These are phyloP conservation scores for Holothuria glaberrima DNA, from an alignment of 35 echinoderm and acorn worm genomes.

Conservation along the genomic window DNA sequence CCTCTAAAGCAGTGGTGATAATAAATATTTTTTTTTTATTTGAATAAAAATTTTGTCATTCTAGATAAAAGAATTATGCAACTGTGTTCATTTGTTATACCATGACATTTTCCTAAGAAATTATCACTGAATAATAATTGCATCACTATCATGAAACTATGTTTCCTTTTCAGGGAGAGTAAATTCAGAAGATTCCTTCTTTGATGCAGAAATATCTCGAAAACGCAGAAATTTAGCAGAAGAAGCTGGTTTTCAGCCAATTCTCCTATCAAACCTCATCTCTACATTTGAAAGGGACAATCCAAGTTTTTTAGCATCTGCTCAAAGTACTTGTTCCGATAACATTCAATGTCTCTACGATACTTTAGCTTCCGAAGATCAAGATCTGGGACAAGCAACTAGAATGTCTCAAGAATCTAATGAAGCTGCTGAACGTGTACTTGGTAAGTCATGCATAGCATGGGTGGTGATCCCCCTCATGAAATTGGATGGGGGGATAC, in stretches of 20 bases:
- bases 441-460: slow-evolving; percentile 13
- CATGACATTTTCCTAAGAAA: too few relatives aligned
- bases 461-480: too few relatives aligned
- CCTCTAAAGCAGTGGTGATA: too few relatives aligned
- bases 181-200: not conserved
- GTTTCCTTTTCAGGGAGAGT: slow-evolving; percentile 19
- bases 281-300: slow-evolving; percentile 3
- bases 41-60: too few relatives aligned
- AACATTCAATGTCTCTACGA: slow-evolving; percentile 58
- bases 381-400: slow-evolving; percentile 8
- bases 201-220: not conserved
- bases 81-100: too few relatives aligned
- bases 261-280: slow-evolving; percentile 76
- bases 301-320: slow-evolving; percentile 9
- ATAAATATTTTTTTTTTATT: too few relatives aligned
- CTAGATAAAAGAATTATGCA: too few relatives aligned
- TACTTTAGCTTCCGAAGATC: slow-evolving; percentile 38
- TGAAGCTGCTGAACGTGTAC: not conserved
- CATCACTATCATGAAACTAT: too few relatives aligned
- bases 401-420: slow-evolving; percentile 17
- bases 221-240: not conserved
- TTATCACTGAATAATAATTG: too few relatives aligned
- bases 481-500: too few relatives aligned
- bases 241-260: slow-evolving; percentile 64
- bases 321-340: not conserved